Evolutionary conservation across 2,113 vertebrate species (phyloP).

Genomic region (Pica pica): DNA sequence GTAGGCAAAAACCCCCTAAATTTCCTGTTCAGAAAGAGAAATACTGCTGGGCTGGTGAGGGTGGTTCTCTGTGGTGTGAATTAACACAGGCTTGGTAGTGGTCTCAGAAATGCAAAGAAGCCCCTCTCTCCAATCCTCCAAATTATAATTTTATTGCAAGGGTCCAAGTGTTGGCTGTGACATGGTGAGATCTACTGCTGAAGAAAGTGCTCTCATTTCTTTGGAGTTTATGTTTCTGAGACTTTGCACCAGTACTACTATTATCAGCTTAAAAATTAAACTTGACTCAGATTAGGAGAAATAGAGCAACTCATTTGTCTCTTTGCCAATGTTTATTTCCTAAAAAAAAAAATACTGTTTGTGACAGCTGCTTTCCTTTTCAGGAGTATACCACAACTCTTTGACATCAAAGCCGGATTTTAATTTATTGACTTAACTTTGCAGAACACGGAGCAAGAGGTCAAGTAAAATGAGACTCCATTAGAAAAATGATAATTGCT

Average conservation of each 20-base stretch:
- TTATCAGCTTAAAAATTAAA: conserved; percentile 1
- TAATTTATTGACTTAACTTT: conserved; percentile 12
- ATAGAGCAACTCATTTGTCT: background rate
- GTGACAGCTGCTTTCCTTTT: conserved; percentile 30
- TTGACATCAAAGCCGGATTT: conserved; percentile 19
- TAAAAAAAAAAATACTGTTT: background rate
- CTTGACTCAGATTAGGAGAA: background rate
- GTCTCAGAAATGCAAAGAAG: background rate
- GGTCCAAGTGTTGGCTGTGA: background rate
- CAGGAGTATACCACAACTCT: background rate
- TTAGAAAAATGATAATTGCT: background rate
- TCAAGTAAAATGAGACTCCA: conserved; percentile 19
- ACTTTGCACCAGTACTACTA: background rate
- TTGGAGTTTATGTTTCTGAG: background rate
- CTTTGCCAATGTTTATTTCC: background rate
- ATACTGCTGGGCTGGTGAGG: background rate
- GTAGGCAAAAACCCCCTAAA: background rate
- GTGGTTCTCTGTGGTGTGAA: background rate
- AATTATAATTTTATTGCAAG: background rate
- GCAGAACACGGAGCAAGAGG: background rate
- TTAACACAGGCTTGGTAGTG: background rate
- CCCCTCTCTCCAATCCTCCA: background rate
- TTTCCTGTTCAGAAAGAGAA: background rate
- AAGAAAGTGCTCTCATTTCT: background rate
- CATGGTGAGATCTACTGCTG: background rate